These are phyloP conservation scores for Siniperca obscura DNA, from an alignment of 2,797 vertebrate genomes.

Conservation along the genomic window DNA sequence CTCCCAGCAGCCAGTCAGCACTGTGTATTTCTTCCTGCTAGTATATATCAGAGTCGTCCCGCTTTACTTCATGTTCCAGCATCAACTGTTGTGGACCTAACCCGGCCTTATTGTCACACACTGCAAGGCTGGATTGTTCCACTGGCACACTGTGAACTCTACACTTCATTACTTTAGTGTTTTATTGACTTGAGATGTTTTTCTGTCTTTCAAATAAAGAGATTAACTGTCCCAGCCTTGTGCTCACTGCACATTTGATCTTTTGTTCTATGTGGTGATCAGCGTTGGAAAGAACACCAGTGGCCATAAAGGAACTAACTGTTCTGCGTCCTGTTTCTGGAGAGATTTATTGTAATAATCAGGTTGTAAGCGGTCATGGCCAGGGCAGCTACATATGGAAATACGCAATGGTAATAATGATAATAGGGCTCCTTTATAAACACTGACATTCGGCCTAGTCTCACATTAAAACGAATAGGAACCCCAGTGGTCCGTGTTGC, in stretches of 20 bases:
- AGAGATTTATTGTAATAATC: slow-evolving; percentile 76
- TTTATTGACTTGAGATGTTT: slow-evolving; percentile 72
- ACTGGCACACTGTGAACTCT: slow-evolving; percentile 55
- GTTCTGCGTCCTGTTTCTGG: slow-evolving; percentile 59
- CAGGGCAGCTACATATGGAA: slow-evolving; percentile 67
- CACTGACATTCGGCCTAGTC: slow-evolving; percentile 51
- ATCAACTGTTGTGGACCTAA: slow-evolving; percentile 59
- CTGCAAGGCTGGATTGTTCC: slow-evolving; percentile 52
- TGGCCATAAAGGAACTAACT: slow-evolving; percentile 69
- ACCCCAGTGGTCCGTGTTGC: slow-evolving; percentile 49
- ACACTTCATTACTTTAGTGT: slow-evolving; percentile 66
- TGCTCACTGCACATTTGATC: slow-evolving; percentile 64
- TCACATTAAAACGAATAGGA: slow-evolving; percentile 51
- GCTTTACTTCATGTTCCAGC: slow-evolving; percentile 54
- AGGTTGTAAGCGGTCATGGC: slow-evolving; percentile 63
- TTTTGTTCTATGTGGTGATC: slow-evolving; percentile 69
- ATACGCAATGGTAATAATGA: slow-evolving; percentile 66
- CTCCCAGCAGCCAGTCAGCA: slow-evolving; percentile 63
- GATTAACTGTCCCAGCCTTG: slow-evolving; percentile 69
- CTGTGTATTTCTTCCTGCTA: slow-evolving; percentile 59
- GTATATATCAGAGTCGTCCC: slow-evolving; percentile 49
- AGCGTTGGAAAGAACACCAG: slow-evolving; percentile 62
- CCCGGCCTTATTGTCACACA: slow-evolving; percentile 54
- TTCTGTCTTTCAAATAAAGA: slow-evolving; percentile 65
- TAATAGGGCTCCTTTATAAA: slow-evolving; percentile 68